These are phyloP conservation scores for Leptobrachium ailaonicum DNA, from an alignment of 2,113 vertebrate species.

Conservation along the genomic window DNA sequence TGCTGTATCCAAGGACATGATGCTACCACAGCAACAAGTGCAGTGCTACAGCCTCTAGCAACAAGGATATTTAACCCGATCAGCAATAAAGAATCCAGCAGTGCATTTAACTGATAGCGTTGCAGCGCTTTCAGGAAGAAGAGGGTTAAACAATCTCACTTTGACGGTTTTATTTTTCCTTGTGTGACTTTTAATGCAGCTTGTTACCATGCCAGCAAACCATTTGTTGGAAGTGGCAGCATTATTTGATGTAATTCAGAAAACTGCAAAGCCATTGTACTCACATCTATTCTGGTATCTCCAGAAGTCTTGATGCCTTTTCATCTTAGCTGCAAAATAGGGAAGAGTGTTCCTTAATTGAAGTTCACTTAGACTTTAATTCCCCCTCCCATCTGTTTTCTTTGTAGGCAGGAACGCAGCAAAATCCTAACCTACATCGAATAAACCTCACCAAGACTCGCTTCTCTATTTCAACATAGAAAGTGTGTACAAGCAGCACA, in stretches of 20 bases:
- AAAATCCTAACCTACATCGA: too few relatives aligned
- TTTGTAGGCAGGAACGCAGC: neutral
- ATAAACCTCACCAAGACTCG: too few relatives aligned
- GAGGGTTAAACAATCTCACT: neutral
- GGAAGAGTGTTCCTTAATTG: neutral
- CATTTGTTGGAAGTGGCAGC: conserved; percentile 43
- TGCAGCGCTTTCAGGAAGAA: neutral
- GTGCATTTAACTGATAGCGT: neutral
- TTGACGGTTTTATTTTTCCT: conserved; percentile 24
- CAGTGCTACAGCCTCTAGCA: conserved; percentile 47
- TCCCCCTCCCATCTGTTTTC: neutral
- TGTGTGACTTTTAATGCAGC: conserved; percentile 30
- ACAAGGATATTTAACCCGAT: conserved; percentile 25
- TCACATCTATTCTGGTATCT: neutral
- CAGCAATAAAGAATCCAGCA: neutral
- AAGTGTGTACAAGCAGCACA: too few relatives aligned
- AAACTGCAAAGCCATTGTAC: conserved; percentile 30
- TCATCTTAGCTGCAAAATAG: neutral
- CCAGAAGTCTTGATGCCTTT: neutral
- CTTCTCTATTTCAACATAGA: too few relatives aligned
- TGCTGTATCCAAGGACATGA: conserved; percentile 54
- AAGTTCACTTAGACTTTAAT: neutral
- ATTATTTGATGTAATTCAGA: conserved; percentile 45
- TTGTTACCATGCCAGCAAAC: conserved; percentile 47
- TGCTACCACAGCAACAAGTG: conserved; percentile 49